Conservation (phyloP, 2,888 invertebrate species). For the Lasioglossum malachurum region DNA sequence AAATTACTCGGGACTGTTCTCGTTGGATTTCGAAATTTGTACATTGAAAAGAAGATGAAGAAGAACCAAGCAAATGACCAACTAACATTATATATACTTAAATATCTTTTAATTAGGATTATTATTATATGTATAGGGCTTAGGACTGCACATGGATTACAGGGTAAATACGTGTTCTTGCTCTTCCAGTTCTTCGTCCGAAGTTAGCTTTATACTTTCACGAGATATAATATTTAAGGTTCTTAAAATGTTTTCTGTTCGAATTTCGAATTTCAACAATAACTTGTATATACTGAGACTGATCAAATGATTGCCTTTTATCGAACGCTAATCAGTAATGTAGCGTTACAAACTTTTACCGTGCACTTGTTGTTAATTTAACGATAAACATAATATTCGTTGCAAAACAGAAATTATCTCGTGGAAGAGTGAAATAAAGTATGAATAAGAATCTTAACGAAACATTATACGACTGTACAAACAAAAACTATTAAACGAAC, state of each 20-base stretch:
- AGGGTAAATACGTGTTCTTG: constrained; percentile 36
- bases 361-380: constrained; percentile 21
- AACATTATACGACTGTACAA: constrained; percentile 10
- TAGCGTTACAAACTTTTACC: constrained; percentile 23
- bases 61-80: constrained; percentile 19
- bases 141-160: constrained; percentile 44
- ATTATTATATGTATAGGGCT: constrained; percentile 22
- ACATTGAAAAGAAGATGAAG: constrained; percentile 16
- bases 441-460: constrained; percentile 17
- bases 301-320: constrained; percentile 53
- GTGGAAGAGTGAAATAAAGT: constrained; percentile 24
- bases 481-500: constrained; percentile 31
- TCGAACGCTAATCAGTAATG: constrained; percentile 30
- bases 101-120: constrained; percentile 21
- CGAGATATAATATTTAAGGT: constrained; percentile 32
- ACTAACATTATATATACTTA: constrained; percentile 6
- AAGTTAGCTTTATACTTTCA: constrained; percentile 19
- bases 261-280: constrained; percentile 53
- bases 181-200: constrained; percentile 61
- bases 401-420: constrained; percentile 32
- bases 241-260: constrained; percentile 36
- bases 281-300: constrained; percentile 63
- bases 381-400: constrained; percentile 18
- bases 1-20: constrained; percentile 41
- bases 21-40: constrained; percentile 50